phyloP scores from a whole-genome alignment of 2,888 invertebrate genomes.

The Galerucella calmariensis region DNA sequence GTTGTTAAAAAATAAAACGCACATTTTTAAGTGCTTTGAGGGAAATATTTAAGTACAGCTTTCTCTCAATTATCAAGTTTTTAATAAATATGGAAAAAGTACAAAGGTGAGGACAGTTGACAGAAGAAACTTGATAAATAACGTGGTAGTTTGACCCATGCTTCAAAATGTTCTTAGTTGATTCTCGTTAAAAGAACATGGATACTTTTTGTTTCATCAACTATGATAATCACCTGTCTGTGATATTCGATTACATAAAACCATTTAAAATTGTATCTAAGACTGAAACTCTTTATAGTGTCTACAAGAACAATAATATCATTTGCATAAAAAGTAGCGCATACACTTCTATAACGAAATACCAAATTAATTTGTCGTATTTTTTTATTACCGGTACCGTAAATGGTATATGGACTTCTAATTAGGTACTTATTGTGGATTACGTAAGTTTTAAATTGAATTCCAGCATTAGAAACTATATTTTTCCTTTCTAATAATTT shows the following conservation, averaged over 20 bases:
- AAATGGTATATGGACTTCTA: neutral
- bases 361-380: neutral
- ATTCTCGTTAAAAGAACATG: neutral
- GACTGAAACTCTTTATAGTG: conserved; percentile 4
- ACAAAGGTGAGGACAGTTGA: neutral
- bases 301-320: neutral
- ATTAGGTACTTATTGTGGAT: neutral
- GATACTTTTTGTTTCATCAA: neutral
- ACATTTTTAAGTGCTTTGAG: neutral
- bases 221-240: neutral
- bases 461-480: too few relatives aligned
- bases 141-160: too few relatives aligned
- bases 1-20: neutral
- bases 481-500: too few relatives aligned
- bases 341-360: neutral
- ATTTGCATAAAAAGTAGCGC: conserved; percentile 10
- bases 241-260: neutral
- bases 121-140: too few relatives aligned
- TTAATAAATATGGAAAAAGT: neutral
- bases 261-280: neutral
- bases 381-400: neutral
- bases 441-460: too few relatives aligned
- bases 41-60: conserved; percentile 1
- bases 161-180: neutral
- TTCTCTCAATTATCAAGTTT: neutral